Base-by-base conservation (phyloP, 2,797 vertebrate species). In the Eulemur coronatus region DNA sequence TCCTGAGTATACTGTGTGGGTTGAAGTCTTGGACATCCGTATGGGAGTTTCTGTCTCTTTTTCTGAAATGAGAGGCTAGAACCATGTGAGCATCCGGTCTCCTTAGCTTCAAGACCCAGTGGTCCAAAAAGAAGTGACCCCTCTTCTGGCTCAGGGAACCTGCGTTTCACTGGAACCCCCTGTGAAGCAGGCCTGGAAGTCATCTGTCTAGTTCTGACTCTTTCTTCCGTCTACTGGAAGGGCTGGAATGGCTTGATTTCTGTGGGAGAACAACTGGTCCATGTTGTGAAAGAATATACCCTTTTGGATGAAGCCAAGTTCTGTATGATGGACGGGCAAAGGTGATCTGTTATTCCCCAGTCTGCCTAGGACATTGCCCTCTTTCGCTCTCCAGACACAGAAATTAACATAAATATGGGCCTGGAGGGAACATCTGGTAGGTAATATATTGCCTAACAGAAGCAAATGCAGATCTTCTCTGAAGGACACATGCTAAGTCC, bases 251-350 rank as follows among this genome's bases (percentile, higher is more conserved):
- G 99, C 98, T 97, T 99, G 95, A 98, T 99, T 96, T 99, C 98
- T 94, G 99, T 99, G 0, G 99, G 99, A 95, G 99, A 99, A 95
- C 99, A 99, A 98, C 85, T 99, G 95, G 99, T 99, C 0, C 99
- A 99, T 38, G 99, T 99, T 81, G 98, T 99, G 72, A 99, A 99
- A 98, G 99, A 99, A 50, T 99, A 99, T 93, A 99, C 99, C 57
- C 95, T 98, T 97, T 99, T 99, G 41, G 99, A 99, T 97, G 99
- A 99, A 98, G 97, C 96, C 61, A 99, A 99, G 79, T 99, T 99
- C 4, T 97, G 98, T 94, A 98, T 98, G 91, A 99, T 99, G 70
- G 99, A 99, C 99, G 99, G 99, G 99, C 99, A n/a, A 89, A 50
- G 48, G 35, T 59, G 65, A 70, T 26, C 41, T 41, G 22, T 80